phyloP scores from a whole-genome alignment of 2,888 invertebrate genomes.

The Saturnia japonica region DNA sequence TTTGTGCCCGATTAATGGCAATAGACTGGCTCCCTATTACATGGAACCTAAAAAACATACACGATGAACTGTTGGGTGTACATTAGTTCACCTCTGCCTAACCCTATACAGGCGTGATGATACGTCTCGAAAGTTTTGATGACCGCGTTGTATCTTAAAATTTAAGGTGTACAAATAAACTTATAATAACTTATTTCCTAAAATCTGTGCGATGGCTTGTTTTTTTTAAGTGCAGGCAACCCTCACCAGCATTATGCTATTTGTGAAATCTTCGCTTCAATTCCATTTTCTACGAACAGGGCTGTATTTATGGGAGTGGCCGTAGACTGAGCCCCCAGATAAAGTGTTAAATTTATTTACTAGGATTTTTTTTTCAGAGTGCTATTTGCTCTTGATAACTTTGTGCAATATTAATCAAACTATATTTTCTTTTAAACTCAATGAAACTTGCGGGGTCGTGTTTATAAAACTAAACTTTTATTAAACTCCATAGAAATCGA shows the following conservation, averaged over 20 bases:
- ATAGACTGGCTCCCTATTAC: too few relatives aligned
- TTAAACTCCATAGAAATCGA: neutral
- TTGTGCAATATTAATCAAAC: neutral
- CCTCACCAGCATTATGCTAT: conserved; percentile 32
- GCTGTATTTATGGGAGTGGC: neutral
- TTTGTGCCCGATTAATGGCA: too few relatives aligned
- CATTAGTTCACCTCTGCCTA: too few relatives aligned
- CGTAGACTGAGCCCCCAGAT: neutral
- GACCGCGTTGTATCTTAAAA: neutral
- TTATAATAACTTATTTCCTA: conserved; percentile 15
- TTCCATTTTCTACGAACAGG: conserved; percentile 36
- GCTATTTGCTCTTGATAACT: neutral
- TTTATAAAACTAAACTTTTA: neutral
- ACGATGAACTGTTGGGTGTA: too few relatives aligned
- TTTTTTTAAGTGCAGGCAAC: conserved; percentile 29
- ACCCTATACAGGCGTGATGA: too few relatives aligned
- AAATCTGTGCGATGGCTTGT: conserved; percentile 13
- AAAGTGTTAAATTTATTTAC: neutral
- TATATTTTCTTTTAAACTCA: neutral
- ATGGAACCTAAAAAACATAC: too few relatives aligned
- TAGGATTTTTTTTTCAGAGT: too few relatives aligned
- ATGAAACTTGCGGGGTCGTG: neutral
- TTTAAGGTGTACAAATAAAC: too few relatives aligned
- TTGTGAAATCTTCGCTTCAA: conserved; percentile 39
- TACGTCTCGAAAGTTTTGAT: neutral